phyloP scores from a whole-genome alignment of 2,113 vertebrate species.

The rat (Rattus norvegicus) region DNA sequence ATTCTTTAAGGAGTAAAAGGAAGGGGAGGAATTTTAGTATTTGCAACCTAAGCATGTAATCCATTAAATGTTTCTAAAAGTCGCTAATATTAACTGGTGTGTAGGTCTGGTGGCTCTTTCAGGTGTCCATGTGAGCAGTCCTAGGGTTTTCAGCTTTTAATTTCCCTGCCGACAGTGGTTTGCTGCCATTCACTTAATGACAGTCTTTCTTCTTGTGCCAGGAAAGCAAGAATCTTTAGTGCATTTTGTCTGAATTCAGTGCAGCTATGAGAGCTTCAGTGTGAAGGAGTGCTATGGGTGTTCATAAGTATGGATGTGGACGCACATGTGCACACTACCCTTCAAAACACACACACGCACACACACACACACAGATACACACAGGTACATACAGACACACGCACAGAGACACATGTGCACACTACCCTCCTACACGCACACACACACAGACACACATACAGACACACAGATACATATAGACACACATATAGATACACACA shows the following conservation, averaged over 20 bases:
- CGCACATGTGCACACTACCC: neutral
- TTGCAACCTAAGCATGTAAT: neutral
- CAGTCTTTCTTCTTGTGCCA: neutral
- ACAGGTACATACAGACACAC: too few species aligned
- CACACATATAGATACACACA: too few species aligned
- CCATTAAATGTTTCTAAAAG: constrained; percentile 30
- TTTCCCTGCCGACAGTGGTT: neutral
- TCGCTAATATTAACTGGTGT: neutral
- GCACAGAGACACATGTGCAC: too few species aligned
- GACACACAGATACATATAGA: too few species aligned
- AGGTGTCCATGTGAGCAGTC: neutral
- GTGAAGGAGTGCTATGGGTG: rapidly evolving
- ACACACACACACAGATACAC: too few species aligned
- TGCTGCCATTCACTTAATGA: constrained; percentile 11
- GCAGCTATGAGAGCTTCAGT: neutral
- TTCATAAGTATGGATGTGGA: neutral
- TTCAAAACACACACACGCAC: neutral
- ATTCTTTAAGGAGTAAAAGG: constrained; percentile 31
- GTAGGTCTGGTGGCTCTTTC: constrained; percentile 43
- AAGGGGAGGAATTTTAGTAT: constrained; percentile 15
- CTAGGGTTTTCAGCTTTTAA: constrained; percentile 4
- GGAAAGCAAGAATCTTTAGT: neutral
- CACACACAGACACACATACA: too few species aligned
- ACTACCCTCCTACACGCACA: too few species aligned
- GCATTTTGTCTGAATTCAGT: neutral